Percentiles rank a stretch among this genome's conserved stretches.
Conservation (phyloP, 2,888 invertebrate species). For the Diloba caeruleocephala region DNA sequence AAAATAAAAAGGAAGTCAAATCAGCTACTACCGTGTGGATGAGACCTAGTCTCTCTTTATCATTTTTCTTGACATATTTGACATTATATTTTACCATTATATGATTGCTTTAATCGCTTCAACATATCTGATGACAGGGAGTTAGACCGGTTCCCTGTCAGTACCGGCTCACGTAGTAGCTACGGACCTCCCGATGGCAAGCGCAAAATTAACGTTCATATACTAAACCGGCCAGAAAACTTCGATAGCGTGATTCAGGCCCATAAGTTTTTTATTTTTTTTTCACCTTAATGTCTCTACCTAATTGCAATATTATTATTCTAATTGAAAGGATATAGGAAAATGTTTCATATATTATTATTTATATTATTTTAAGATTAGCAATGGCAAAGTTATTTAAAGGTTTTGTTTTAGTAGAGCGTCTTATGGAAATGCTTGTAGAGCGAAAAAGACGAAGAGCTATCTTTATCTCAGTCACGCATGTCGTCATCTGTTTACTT, state of each 20-base stretch:
- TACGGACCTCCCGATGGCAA: constrained; percentile 77
- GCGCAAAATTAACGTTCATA: constrained; percentile 23
- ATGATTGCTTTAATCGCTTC: constrained; percentile 82
- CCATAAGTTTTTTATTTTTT: constrained; percentile 44
- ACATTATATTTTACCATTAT: constrained; percentile 80
- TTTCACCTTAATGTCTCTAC: constrained; percentile 8
- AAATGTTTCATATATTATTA: background rate
- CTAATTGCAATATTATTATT: background rate
- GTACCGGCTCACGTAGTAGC: constrained; percentile 84
- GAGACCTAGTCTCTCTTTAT: constrained; percentile 85
- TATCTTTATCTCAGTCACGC: constrained; percentile 15
- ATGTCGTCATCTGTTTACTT: constrained; percentile 9
- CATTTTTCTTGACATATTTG: constrained; percentile 83
- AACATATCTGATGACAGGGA: constrained; percentile 83
- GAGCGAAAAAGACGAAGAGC: constrained; percentile 37
- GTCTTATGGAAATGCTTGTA: constrained; percentile 34
- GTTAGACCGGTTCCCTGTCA: constrained; percentile 83
- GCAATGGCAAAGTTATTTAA: constrained; percentile 3
- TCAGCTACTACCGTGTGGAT: constrained; percentile 85
- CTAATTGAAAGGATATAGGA: background rate
- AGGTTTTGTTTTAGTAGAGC: constrained; percentile 9
- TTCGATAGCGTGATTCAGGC: constrained; percentile 76
- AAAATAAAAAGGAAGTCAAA: constrained; percentile 80
- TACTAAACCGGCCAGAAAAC: constrained; percentile 59
- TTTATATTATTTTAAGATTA: constrained; percentile 8